A percentile compares a stretch with the other conserved stretches of the same genome.
These are phyloP conservation scores for Matsumurasca onukii DNA, from an alignment of 1,140 invertebrate species.

Conservation along the genomic window DNA sequence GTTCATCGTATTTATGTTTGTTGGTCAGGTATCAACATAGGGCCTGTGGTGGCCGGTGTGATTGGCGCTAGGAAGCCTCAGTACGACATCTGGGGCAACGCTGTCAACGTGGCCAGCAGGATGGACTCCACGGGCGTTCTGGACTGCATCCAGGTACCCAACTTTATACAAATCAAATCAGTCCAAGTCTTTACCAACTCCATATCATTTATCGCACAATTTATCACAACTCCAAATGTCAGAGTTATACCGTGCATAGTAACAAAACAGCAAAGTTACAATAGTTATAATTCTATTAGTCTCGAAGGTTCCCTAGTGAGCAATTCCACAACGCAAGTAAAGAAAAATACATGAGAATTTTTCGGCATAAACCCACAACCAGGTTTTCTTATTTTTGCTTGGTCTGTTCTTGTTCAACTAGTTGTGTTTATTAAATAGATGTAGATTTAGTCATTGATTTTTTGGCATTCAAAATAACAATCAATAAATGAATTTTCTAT, in stretches of 20 bases:
- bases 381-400: too few species aligned
- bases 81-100: constrained; percentile 93
- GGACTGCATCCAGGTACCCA: constrained; percentile 75
- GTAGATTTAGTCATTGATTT: too few species aligned
- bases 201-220: not conserved
- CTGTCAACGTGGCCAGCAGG: constrained; percentile 88
- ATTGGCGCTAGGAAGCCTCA: constrained; percentile 90
- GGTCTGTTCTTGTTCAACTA: too few species aligned
- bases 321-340: too few species aligned
- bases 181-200: not conserved
- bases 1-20: constrained; percentile 8
- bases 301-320: not conserved
- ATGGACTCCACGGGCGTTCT: constrained; percentile 85
- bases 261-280: not conserved
- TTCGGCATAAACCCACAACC: too few species aligned
- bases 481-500: too few species aligned
- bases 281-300: not conserved
- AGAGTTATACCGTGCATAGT: not conserved
- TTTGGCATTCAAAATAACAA: too few species aligned
- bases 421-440: too few species aligned
- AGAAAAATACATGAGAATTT: too few species aligned
- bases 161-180: not conserved
- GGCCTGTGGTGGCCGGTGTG: constrained; percentile 92
- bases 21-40: constrained; percentile 84
- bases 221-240: not conserved